Evolutionary conservation across 2,888 invertebrate genomes (phyloP), one percentile per base, ranked within the genome.

Genomic region (Pristionchus japonicus): DNA sequence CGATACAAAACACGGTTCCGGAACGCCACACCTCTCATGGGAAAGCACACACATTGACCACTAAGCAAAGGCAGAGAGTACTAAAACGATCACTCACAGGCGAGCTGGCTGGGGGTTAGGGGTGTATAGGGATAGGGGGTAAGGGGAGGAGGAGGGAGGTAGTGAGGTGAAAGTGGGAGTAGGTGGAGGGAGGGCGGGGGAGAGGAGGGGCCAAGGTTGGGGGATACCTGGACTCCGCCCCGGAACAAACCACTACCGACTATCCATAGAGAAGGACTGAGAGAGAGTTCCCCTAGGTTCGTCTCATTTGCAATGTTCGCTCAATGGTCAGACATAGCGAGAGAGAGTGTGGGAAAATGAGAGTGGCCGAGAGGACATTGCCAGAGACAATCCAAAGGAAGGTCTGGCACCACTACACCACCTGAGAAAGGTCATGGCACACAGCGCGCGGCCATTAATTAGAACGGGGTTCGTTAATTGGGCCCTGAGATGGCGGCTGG

Each of bases 231-330:
- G 23, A n/a, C 23, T 40, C 74, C 40, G 34, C 74, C n/a, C 74
- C 74, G 74, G 74, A 74, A 74, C 74, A 37, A 40, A 74, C 74
- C 74, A 74, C 67, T 67, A 67, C 67, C 31, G 52, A 49, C 1
- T 17, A 20, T 20, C 52, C 52, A 9, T 20, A 13, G 13, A 52
- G 3, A 52, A 20, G 52, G 52, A 20, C 52, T 52, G 52, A n/a
- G n/a, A n/a, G n/a, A n/a, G n/a, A n/a, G n/a, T n/a, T n/a, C n/a
- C n/a, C n/a, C n/a, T n/a, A n/a, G n/a, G n/a, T 15, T 23, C 23
- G 20, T 52, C 11, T 17, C 52, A 13, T 52, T 52, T 52, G 20
- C 52, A 17, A 20, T 52, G 52, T 23, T 52, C 52, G 17, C 52
- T 52, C 52, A 23, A 2, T 52, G 17, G 20, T 52, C 52, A 20